phyloP scores from a whole-genome alignment of 2,888 invertebrate species.

The Hydrotaea cyrtoneurina region DNA sequence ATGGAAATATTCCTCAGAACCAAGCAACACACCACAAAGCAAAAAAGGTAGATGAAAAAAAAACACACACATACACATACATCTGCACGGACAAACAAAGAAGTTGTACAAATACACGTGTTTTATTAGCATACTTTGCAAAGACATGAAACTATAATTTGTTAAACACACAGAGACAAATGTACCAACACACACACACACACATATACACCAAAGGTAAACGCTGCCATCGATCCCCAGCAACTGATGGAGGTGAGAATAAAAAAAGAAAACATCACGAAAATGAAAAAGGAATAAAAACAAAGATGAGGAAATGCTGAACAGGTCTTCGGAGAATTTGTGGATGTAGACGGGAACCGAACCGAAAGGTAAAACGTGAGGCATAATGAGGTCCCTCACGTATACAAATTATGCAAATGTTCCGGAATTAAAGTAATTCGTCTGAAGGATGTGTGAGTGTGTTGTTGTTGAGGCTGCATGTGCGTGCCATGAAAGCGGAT shows the following conservation, averaged over 20 bases:
- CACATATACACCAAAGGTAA: not conserved
- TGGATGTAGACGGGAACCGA: not conserved
- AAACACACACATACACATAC: not conserved
- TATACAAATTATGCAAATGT: constrained; percentile 44
- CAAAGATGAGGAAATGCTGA: not conserved
- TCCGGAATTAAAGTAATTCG: not conserved
- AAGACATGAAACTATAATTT: constrained; percentile 30
- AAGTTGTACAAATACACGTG: constrained; percentile 8
- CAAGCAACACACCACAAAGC: not conserved
- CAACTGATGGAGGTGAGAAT: not conserved
- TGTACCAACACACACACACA: not conserved
- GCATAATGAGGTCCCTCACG: constrained; percentile 47
- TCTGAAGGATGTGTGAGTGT: not conserved
- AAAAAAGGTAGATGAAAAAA: not conserved
- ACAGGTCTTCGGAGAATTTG: constrained; percentile 33
- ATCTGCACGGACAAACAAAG: not conserved
- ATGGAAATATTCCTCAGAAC: constrained; percentile 25
- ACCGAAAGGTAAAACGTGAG: not conserved
- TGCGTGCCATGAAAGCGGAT: not conserved
- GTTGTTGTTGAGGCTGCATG: not conserved
- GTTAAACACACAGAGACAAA: constrained; percentile 17
- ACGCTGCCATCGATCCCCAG: not conserved
- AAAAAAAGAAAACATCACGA: constrained; percentile 23
- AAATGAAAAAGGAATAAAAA: not conserved
- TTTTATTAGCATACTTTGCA: constrained; percentile 44